Evolutionary conservation across 2,113 vertebrate species (phyloP).

Genomic region (Nycticorax nycticorax): DNA sequence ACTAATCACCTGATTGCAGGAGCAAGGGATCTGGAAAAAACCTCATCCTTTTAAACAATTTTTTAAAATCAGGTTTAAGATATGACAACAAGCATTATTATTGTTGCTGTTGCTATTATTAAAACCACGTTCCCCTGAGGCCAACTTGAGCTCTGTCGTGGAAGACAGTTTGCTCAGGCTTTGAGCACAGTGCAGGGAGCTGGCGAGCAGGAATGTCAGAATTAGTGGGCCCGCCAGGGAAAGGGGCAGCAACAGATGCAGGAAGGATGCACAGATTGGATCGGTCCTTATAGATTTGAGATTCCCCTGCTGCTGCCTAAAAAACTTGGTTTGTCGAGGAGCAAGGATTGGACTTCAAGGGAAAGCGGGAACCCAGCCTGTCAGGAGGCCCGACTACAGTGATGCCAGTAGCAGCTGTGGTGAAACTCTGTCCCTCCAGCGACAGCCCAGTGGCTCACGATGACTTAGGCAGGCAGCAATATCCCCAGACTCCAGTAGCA

Average conservation of each 20-base stretch:
- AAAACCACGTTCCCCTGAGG: background rate
- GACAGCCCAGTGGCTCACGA: fast-evolving
- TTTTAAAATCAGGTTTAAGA: background rate
- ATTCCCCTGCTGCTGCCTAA: background rate
- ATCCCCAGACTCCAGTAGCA: background rate
- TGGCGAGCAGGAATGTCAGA: background rate
- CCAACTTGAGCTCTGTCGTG: fast-evolving
- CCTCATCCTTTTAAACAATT: background rate
- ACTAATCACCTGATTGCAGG: background rate
- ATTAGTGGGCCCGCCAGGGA: fast-evolving
- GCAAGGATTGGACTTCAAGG: background rate
- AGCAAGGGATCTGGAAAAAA: background rate
- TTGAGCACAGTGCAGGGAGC: background rate
- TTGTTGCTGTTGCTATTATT: background rate
- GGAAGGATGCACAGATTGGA: background rate
- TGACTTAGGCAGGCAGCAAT: background rate
- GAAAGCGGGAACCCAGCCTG: background rate
- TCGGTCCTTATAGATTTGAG: background rate
- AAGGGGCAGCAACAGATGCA: background rate
- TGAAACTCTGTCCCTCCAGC: background rate
- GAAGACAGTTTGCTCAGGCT: background rate
- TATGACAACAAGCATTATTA: background rate
- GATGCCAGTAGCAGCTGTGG: fast-evolving
- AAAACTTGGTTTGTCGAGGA: background rate
- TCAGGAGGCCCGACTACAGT: fast-evolving